phyloP scores from a whole-genome alignment of 2,113 vertebrate species.

The Austrofundulus limnaeus region DNA sequence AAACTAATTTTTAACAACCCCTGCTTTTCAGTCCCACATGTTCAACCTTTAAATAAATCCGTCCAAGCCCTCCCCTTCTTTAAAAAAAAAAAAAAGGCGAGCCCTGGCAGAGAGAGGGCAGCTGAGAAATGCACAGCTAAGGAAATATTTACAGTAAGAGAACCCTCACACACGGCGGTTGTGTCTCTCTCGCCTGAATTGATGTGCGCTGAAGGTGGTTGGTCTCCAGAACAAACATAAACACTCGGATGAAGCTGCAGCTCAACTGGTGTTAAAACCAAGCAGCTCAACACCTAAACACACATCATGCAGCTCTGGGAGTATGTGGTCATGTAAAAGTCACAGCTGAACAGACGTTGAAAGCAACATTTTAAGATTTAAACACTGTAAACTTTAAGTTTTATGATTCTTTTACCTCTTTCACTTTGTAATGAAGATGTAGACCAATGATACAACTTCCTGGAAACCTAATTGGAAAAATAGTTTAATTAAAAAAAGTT shows the following conservation, averaged over 20 bases:
- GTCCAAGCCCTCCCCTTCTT: conserved; percentile 42
- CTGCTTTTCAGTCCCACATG: conserved; percentile 7
- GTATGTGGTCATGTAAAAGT: conserved; percentile 29
- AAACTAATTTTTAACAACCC: conserved; percentile 21
- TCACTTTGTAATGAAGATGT: too few relatives aligned
- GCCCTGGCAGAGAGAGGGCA: conserved; percentile 52
- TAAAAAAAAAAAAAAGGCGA: conserved; percentile 39
- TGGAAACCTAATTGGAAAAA: too few relatives aligned
- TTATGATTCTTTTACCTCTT: too few relatives aligned
- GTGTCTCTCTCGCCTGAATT: conserved; percentile 66
- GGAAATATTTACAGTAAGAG: conserved; percentile 80
- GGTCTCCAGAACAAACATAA: conserved; percentile 70
- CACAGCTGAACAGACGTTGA: conserved; percentile 4
- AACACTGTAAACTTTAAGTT: too few relatives aligned
- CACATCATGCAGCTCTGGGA: conserved; percentile 41
- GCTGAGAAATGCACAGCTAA: conserved; percentile 69
- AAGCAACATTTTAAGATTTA: too few relatives aligned
- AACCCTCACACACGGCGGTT: conserved; percentile 61
- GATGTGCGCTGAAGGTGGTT: conserved; percentile 65
- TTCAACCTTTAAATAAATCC: conserved; percentile 30
- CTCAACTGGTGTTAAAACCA: conserved; percentile 50
- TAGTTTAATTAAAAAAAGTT: too few relatives aligned
- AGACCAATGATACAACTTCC: too few relatives aligned
- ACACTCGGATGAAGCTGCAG: conserved; percentile 62
- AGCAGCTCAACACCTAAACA: conserved; percentile 60